Percentiles rank a stretch among this genome's conserved stretches.
These are phyloP conservation scores for Cotesia congregata DNA, from an alignment of 2,888 invertebrate species.

Conservation along the genomic window DNA sequence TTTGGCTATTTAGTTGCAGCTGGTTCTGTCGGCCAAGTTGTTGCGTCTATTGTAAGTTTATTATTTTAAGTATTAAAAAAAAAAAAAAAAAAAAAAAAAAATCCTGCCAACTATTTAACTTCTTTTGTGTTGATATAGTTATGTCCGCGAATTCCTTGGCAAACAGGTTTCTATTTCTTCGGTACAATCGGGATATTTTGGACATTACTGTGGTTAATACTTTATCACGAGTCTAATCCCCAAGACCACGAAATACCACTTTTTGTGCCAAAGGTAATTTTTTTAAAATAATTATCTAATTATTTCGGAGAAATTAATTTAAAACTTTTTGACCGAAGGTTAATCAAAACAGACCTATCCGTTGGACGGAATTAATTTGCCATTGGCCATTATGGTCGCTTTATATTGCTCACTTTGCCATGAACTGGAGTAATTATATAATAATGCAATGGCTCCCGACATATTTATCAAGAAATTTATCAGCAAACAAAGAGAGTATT, in stretches of 20 bases:
- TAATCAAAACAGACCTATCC: constrained; percentile 72
- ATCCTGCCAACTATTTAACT: constrained; percentile 8
- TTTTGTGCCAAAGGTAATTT: constrained; percentile 73
- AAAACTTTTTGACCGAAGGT: constrained; percentile 65
- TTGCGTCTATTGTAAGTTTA: constrained; percentile 77
- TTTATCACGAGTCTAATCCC: constrained; percentile 74
- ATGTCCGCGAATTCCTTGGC: constrained; percentile 79
- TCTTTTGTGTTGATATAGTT: constrained; percentile 70
- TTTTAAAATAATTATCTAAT: background rate
- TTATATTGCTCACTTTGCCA: constrained; percentile 82
- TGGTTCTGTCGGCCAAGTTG: constrained; percentile 83
- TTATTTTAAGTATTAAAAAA: no score
- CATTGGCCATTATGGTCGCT: constrained; percentile 82
- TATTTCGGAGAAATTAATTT: background rate
- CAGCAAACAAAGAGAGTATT: constrained; percentile 78
- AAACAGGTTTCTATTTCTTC: constrained; percentile 78
- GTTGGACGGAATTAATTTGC: constrained; percentile 77
- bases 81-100: no score
- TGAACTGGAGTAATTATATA: constrained; percentile 86
- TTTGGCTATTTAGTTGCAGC: constrained; percentile 81
- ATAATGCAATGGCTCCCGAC: constrained; percentile 87
- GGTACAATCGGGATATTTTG: constrained; percentile 79
- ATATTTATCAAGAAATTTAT: constrained; percentile 77
- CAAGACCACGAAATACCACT: constrained; percentile 75
- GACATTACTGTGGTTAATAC: constrained; percentile 76